Evolutionary conservation across 2,888 invertebrate species (phyloP), one percentile per base, ranked within the genome.

Genomic region (Drosophila affinis): DNA sequence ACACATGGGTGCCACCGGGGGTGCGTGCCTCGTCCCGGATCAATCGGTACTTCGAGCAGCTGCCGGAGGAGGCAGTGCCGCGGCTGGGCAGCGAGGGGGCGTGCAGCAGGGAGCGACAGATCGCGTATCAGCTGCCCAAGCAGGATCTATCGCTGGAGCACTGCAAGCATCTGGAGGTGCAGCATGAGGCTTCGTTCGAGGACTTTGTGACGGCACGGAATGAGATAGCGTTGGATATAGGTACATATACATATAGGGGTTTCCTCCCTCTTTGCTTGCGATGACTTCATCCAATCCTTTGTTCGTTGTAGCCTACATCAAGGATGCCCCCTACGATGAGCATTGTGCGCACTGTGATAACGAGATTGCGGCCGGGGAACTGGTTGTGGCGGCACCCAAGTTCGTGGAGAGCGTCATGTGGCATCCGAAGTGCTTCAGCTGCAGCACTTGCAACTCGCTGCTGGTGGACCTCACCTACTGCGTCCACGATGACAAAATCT

Each of bases 401-500:
- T 94, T 97, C 89, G 95, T 95, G 45, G 95, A 95, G 88, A 94
- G 93, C 93, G 93, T 94, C 59, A 94, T 95, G 80, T 99, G 97
- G 96, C 99, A 99, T 93, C 98, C 98, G 3, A 94, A 95, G 61
- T 99, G 99, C 93, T 99, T 99, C 93, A 94, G 95, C 65, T 99
- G 99, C 93, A 93, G 94, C 80, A 95, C 95, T 64, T 99, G 99
- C 93, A 95, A 96, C 84, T 98, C 99, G 93, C 94, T 98, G 62
- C 95, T 99, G 71, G 98, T 99, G 73, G 99, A 99, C 93, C 94
- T 99, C 89, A 97, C 98, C 57, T 99, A 99, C 93, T 99, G 99
- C 92, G 96, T 96, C 76, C 94, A 97, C 91, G 97, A 98, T 84
- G 97, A 97, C 79, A 94, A 95, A 76, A 94, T 98, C 77, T 98